These are phyloP conservation scores for Lithophane leautieri DNA, from an alignment of 2,888 invertebrate species.

Conservation along the genomic window DNA sequence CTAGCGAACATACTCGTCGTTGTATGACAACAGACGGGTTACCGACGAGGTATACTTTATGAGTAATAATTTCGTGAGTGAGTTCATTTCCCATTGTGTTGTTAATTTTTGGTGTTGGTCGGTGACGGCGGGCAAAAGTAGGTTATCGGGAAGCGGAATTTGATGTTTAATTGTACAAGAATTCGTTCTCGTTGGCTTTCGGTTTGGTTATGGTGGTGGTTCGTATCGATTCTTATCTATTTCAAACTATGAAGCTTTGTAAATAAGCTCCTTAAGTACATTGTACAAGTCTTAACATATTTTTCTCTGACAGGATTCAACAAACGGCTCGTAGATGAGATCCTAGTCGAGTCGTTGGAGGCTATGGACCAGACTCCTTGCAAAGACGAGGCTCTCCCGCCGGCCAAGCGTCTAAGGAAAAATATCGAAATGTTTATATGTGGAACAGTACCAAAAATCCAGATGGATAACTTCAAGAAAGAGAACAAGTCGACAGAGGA, in stretches of 20 bases:
- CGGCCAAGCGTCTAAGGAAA: constrained; percentile 92
- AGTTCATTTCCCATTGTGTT: constrained; percentile 88
- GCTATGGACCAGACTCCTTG: constrained; percentile 93
- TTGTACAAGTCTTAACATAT: constrained; percentile 56
- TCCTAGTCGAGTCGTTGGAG: constrained; percentile 94
- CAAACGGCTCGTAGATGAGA: constrained; percentile 94
- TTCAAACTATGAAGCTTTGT: constrained; percentile 65
- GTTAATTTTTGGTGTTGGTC: constrained; percentile 84
- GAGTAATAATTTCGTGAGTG: constrained; percentile 83
- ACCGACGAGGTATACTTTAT: constrained; percentile 70
- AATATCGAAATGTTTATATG: constrained; percentile 95
- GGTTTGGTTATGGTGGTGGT: constrained; percentile 68
- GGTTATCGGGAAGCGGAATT: constrained; percentile 62
- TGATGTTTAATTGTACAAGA: constrained; percentile 64
- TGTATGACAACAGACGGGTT: constrained; percentile 76
- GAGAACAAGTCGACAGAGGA: constrained; percentile 95
- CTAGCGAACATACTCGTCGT: constrained; percentile 81
- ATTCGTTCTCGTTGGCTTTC: constrained; percentile 63
- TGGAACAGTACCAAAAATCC: constrained; percentile 94
- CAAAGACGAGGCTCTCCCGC: constrained; percentile 89
- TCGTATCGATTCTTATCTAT: constrained; percentile 48
- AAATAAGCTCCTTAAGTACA: constrained; percentile 60
- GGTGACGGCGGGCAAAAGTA: constrained; percentile 75
- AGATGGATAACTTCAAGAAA: constrained; percentile 94
- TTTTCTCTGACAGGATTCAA: constrained; percentile 88